These are phyloP conservation scores for Myripristis jacobus DNA, from an alignment of 2,797 vertebrate genomes.

Conservation along the genomic window DNA sequence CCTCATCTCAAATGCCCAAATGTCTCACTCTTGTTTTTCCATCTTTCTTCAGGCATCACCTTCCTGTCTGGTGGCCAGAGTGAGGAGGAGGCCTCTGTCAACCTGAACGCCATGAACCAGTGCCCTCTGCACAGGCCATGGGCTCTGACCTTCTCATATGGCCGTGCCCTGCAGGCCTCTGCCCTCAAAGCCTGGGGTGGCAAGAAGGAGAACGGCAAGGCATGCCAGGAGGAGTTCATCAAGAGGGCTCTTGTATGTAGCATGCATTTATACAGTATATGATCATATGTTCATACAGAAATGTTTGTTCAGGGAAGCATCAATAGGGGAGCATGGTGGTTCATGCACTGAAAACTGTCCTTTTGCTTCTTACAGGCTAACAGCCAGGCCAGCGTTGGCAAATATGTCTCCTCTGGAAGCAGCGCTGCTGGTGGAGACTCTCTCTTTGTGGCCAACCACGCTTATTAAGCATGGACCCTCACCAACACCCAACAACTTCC, in stretches of 20 bases:
- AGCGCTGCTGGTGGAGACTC: slow-evolving; percentile 89
- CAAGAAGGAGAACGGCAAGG: slow-evolving; percentile 91
- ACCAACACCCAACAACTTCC: slow-evolving; percentile 19
- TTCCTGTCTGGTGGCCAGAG: slow-evolving; percentile 95
- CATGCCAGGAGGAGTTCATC: slow-evolving; percentile 90
- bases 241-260: slow-evolving; percentile 85
- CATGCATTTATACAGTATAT: background rate
- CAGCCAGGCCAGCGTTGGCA: slow-evolving; percentile 87
- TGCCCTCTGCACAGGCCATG: slow-evolving; percentile 90
- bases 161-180: slow-evolving; percentile 92
- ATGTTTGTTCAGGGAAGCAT: no score
- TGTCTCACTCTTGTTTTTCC: background rate
- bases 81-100: slow-evolving; percentile 92
- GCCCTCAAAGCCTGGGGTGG: slow-evolving; percentile 92
- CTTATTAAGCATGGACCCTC: slow-evolving; percentile 83
- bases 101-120: slow-evolving; percentile 92
- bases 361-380: slow-evolving; percentile 83
- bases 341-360: slow-evolving; percentile 16
- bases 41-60: slow-evolving; percentile 83
- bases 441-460: slow-evolving; percentile 90
- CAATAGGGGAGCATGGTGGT: background rate
- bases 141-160: slow-evolving; percentile 93
- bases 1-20: background rate
- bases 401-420: slow-evolving; percentile 82
- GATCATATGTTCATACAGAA: no score